Percentiles rank a stretch among this genome's conserved stretches.
Conservation (phyloP, 2,888 invertebrate genomes). For the Odiellus spinosus region DNA sequence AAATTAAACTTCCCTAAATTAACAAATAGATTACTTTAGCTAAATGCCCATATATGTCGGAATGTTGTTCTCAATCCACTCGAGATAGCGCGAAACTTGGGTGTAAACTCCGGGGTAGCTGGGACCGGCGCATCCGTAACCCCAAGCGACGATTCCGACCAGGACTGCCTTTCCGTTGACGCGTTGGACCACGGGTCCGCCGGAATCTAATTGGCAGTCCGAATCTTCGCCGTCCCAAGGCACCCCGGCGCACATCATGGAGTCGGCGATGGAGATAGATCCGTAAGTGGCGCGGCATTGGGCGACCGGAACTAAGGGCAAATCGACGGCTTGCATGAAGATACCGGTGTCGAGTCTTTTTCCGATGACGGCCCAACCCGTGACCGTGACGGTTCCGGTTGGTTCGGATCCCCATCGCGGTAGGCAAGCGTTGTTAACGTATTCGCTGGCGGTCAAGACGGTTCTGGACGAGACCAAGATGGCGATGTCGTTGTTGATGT, state of each 20-base stretch:
- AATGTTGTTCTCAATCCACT: too few relatives aligned
- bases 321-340: constrained; percentile 5
- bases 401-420: background rate
- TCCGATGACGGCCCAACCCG: too few relatives aligned
- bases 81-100: too few relatives aligned
- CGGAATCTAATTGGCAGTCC: constrained; percentile 15
- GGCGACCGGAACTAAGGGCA: constrained; percentile 7
- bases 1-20: too few relatives aligned
- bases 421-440: constrained; percentile 13
- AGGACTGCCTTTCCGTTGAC: too few relatives aligned
- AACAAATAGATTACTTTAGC: too few relatives aligned
- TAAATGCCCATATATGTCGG: too few relatives aligned
- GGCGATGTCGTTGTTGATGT: constrained; percentile 13
- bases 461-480: constrained; percentile 8
- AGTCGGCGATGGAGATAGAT: constrained; percentile 10
- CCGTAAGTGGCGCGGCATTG: constrained; percentile 15
- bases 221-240: constrained; percentile 18
- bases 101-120: too few relatives aligned
- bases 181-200: too few relatives aligned
- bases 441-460: constrained; percentile 7
- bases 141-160: too few relatives aligned
- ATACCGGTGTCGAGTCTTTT: background rate
- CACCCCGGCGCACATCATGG: constrained; percentile 20
- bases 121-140: too few relatives aligned
- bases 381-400: too few relatives aligned